Evolutionary conservation across 2,113 vertebrate species (phyloP), one percentile per base, ranked within the genome.

Genomic region (Sphyrna mokarran): DNA sequence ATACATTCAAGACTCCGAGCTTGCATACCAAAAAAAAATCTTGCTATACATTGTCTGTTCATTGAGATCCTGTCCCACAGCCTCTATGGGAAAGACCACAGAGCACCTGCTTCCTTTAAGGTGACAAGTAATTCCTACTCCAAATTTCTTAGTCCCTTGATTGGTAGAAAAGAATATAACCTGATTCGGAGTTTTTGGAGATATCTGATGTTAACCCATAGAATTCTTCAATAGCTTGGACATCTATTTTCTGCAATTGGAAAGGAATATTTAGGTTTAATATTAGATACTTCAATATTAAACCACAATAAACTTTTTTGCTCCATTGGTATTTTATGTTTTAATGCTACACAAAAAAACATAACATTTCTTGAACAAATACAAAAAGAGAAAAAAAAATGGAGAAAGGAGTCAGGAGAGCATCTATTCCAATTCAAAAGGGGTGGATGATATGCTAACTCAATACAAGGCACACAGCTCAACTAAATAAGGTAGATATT

Each of bases 101-200:
- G 69, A 76, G 94, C 11, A 95, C 69, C 68, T 72, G 94, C 68
- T 95, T 72, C 43, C 68, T 76, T 54, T 43, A 72, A 69, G 68
- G 54, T 95, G 69, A 95, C 40, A 29, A 95, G 94, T 72, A 72
- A 95, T 95, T 95, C 40, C 40, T 43, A 95, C 69, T 95, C 76
- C 54, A 70, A 69, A 43, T 68, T 22, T 86, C 91, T 98, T 97
- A 99, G 98, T 99, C 98, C 97, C 98, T 98, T 91, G 98, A 99
- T 97, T 99, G 98, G 97, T 99, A 99, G 97, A 99, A 99, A 97
- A 99, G 98, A 97, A 99, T 99, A 97, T 99, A 99, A 83, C 98
- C 98, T 1, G 98, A 99, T 96, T 99, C 98, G 0, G 98, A 99
- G 97, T 99, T 99, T 97, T 99, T 99, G 97, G 98, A 99, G 97